These are phyloP conservation scores for Nomada flava DNA, from an alignment of 2,888 invertebrate species.

Conservation along the genomic window DNA sequence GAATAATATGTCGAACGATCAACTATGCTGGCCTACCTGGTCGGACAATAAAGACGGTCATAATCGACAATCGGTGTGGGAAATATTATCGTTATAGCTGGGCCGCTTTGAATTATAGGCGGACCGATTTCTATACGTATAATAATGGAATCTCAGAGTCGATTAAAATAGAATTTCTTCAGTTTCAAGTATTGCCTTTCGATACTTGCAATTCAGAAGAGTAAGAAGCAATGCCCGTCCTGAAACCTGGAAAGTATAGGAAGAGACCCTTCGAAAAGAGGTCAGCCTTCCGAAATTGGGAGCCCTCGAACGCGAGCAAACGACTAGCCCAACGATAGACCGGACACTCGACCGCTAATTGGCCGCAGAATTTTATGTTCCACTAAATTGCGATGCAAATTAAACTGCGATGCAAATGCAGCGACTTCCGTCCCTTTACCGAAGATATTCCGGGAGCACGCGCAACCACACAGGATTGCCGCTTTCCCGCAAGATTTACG, in stretches of 20 bases:
- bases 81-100: conserved; percentile 31
- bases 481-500: conserved; percentile 77
- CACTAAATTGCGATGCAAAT: conserved; percentile 77
- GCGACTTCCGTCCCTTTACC: conserved; percentile 71
- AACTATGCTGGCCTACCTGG: conserved; percentile 58
- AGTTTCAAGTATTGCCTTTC: no score
- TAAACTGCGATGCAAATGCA: conserved; percentile 78
- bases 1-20: conserved; percentile 59
- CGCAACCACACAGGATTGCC: conserved; percentile 57
- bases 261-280: conserved; percentile 29
- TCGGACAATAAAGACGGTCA: conserved; percentile 62
- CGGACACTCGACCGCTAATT: conserved; percentile 81
- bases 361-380: conserved; percentile 80
- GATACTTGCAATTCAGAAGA: not conserved
- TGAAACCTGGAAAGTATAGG: conserved; percentile 20
- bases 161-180: not conserved
- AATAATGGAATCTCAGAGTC: not conserved
- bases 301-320: conserved; percentile 51
- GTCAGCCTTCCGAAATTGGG: conserved; percentile 65
- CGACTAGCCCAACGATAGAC: conserved; percentile 74
- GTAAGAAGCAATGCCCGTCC: conserved; percentile 8
- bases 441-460: conserved; percentile 58
- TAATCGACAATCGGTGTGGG: conserved; percentile 29
- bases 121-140: not conserved
- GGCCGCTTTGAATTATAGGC: conserved; percentile 23